These are phyloP conservation scores for Elymnias hypermnestra DNA, from an alignment of 1,140 invertebrate species.

Conservation along the genomic window DNA sequence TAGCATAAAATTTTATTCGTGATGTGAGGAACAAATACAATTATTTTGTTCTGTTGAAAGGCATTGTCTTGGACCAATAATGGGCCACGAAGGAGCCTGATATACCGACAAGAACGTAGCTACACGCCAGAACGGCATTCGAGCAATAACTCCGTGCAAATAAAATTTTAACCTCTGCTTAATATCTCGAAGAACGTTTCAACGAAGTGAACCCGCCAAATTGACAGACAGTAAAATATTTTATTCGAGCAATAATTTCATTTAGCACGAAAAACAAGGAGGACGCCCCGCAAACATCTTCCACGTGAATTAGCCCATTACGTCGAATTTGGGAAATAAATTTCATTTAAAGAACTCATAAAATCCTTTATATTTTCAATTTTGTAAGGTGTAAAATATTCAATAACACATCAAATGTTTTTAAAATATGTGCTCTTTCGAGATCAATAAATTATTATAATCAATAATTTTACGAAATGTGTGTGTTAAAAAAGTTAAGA, in stretches of 20 bases:
- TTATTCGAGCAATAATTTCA: constrained; percentile 71
- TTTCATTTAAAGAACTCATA: constrained; percentile 40
- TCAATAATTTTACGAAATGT: no score
- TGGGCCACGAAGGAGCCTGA: constrained; percentile 40
- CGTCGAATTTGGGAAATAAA: constrained; percentile 52
- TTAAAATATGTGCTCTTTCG: no score
- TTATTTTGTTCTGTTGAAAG: constrained; percentile 50
- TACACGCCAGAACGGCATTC: constrained; percentile 46
- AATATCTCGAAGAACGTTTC: constrained; percentile 60
- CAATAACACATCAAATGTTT: no score
- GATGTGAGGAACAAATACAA: constrained; percentile 48
- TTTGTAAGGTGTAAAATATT: constrained; percentile 9
- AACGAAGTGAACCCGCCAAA: constrained; percentile 53
- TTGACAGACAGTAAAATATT: constrained; percentile 76
- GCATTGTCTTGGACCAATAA: constrained; percentile 57
- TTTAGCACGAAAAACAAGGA: constrained; percentile 66
- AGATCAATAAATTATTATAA: no score
- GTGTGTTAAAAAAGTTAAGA: no score
- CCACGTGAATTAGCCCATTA: constrained; percentile 70
- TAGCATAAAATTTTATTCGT: neutral
- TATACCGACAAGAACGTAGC: constrained; percentile 49
- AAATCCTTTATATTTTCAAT: constrained; percentile 37
- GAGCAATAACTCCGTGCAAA: constrained; percentile 59
- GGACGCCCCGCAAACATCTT: constrained; percentile 57
- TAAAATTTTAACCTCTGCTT: constrained; percentile 74